Evolutionary conservation across 2,888 invertebrate genomes (phyloP).

Genomic region (Epiblema foenella): DNA sequence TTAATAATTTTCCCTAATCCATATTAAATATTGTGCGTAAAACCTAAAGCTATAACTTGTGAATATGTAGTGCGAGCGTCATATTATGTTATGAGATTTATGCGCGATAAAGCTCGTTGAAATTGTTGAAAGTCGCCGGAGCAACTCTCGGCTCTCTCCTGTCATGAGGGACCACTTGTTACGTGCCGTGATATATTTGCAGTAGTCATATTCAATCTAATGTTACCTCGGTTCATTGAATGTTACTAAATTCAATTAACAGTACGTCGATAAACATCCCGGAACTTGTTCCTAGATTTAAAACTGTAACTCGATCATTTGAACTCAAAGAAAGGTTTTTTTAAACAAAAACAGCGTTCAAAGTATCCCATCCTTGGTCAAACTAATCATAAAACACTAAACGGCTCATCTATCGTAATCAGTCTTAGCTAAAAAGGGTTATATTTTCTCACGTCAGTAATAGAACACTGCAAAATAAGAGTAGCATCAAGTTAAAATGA

Average conservation of each 20-base stretch:
- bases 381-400: neutral
- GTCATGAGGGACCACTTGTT: conserved; percentile 57
- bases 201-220: conserved; percentile 53
- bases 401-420: neutral
- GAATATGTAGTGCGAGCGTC: conserved; percentile 1
- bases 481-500: conserved; percentile 57
- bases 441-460: conserved; percentile 44
- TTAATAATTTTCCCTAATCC: neutral
- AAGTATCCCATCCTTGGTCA: neutral
- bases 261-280: neutral
- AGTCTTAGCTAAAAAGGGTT: conserved; percentile 10
- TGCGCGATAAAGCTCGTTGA: conserved; percentile 17
- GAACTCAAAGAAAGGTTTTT: too few species aligned
- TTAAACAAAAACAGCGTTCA: neutral
- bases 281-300: too few species aligned
- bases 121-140: conserved; percentile 42
- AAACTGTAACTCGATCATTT: too few species aligned
- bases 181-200: conserved; percentile 54
- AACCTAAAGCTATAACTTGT: neutral
- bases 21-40: neutral
- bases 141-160: conserved; percentile 52
- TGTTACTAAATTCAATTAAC: conserved; percentile 33
- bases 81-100: neutral
- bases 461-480: conserved; percentile 64
- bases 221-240: conserved; percentile 56